Percentiles rank a stretch among this genome's conserved stretches.
Evolutionary conservation across 2,113 vertebrate species (phyloP).

Genomic region (Thinocorus orbignyianus): DNA sequence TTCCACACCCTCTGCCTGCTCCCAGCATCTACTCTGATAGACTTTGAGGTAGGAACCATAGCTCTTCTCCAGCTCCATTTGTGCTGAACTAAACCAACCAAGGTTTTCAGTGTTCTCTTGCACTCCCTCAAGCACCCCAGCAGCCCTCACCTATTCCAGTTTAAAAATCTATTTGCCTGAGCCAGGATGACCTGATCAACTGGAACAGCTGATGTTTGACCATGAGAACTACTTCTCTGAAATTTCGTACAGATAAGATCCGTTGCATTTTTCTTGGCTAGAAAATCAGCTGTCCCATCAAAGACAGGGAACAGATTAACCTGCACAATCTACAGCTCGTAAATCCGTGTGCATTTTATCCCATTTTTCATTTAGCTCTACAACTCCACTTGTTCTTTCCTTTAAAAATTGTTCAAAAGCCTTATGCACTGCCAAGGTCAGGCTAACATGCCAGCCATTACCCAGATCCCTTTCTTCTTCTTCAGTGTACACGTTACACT

Average conservation of each 20-base stretch:
- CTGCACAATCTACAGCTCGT: constrained; percentile 12
- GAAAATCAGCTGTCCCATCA: constrained; percentile 29
- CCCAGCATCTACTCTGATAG: background rate
- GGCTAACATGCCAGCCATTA: constrained; percentile 53
- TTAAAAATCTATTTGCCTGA: background rate
- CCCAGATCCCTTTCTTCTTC: constrained; percentile 53
- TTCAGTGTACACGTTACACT: background rate
- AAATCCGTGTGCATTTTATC: constrained; percentile 36
- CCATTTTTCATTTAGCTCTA: constrained; percentile 46
- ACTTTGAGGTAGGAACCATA: background rate
- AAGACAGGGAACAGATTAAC: constrained; percentile 43
- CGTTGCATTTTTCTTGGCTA: background rate
- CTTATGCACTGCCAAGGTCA: constrained; percentile 37
- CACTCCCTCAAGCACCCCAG: background rate
- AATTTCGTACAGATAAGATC: background rate
- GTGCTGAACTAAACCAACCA: background rate
- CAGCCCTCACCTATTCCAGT: background rate
- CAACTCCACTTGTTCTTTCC: background rate
- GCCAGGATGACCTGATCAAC: background rate
- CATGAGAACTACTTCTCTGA: background rate
- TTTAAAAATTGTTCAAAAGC: constrained; percentile 64
- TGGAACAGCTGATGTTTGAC: background rate
- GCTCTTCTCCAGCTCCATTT: background rate
- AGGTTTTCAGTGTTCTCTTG: background rate
- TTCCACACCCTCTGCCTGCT: background rate